Base-by-base conservation (phyloP, 2,888 invertebrate genomes). In the Drosophila phalerata region DNA sequence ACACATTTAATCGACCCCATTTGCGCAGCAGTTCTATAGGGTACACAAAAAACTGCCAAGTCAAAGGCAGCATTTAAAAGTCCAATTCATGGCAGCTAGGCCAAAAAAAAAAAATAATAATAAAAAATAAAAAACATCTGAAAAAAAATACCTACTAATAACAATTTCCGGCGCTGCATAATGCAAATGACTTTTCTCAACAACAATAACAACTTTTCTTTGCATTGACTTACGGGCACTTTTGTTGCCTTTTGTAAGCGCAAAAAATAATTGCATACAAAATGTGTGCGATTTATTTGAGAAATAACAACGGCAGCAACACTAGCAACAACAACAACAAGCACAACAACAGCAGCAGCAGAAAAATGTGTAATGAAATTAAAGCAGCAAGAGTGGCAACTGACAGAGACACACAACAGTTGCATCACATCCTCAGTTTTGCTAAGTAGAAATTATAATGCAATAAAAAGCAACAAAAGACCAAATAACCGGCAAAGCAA, bases 231-330 rank as follows among this genome's bases (percentile, higher is more conserved):
- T 83, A 69, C 81, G 81, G 61, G 66, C 40, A 68, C 72, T 79
- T 80, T 52, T 45, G 48, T 34, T 69, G 69, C 69, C 69, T 69
- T 68, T 77, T 77, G 77, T 79, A 62, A 79, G 79, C 51, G 79
- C 58, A 79, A 83, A 77, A 77, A 43, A 43, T 43, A 43, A 89
- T 85, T 85, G 86, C 88, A 85, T 85, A 85, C 89, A 89, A 89
- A 85, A 89, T 85, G 89, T 89, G 83, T 85, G 89, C 89, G 89
- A 89, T 85, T 85, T 89, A 85, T 89, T 85, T 85, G 88, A 88
- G 85, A 88, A 87, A 86, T 84, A 88, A 88, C 73, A 64, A 67
- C 79, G 63, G 47, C 80, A 58, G 66, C 79, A 67, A 42, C 80
- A 62, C 61, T 64, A 66, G 28, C 58, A 88, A 3, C 32, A 86